phyloP scores from a whole-genome alignment of 2,797 vertebrate species.

The Pagetopsis macropterus region DNA sequence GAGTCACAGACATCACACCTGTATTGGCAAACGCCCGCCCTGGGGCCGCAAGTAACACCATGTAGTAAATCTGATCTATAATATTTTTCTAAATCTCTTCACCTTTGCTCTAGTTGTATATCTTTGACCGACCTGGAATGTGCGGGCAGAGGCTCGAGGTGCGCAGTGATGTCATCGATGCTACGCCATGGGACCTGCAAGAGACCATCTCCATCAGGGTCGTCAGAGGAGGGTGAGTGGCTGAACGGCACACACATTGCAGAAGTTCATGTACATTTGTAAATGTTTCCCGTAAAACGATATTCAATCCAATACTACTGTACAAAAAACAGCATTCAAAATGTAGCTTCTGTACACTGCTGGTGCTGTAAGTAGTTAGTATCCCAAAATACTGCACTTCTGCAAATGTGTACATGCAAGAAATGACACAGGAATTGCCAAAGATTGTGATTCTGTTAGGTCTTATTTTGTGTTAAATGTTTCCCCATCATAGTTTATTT shows the following conservation, averaged over 20 bases:
- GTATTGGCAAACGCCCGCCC: not conserved
- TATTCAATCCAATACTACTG: too few relatives aligned
- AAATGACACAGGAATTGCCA: not conserved
- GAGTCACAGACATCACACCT: not conserved
- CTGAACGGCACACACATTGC: too few relatives aligned
- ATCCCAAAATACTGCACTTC: not conserved
- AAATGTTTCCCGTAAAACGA: too few relatives aligned
- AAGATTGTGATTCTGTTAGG: not conserved
- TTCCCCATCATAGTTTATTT: not conserved
- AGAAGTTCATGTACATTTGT: too few relatives aligned
- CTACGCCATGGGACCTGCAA: conserved; percentile 86
- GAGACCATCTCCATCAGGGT: conserved; percentile 90
- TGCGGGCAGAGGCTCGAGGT: conserved; percentile 87
- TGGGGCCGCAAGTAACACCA: not conserved
- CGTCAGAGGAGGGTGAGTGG: conserved; percentile 91
- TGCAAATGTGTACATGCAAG: not conserved
- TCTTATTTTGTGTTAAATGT: not conserved
- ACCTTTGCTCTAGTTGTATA: conserved; percentile 81
- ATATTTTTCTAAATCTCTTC: not conserved
- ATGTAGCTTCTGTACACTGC: too few relatives aligned
- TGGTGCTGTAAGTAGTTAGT: too few relatives aligned
- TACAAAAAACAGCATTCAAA: too few relatives aligned
- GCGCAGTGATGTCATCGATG: conserved; percentile 83
- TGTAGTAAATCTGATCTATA: not conserved
- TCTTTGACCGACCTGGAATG: conserved; percentile 87